A percentile compares a stretch with the other conserved stretches of the same genome.
phyloP scores from a whole-genome alignment of 2,797 vertebrate genomes.

The Microtus californicus region DNA sequence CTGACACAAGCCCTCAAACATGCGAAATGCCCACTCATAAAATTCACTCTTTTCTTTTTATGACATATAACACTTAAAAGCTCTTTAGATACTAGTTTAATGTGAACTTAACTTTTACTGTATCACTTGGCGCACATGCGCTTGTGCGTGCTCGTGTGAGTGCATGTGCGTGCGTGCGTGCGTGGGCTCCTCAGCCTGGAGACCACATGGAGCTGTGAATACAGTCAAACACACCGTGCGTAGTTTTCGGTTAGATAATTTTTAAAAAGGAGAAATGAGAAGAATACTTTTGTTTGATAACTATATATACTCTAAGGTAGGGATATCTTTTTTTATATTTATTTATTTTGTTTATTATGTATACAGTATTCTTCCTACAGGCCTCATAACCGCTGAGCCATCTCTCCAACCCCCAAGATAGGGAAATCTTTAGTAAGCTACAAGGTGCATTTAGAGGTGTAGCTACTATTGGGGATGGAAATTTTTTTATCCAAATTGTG shows the following conservation, averaged over 20 bases:
- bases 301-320: not conserved
- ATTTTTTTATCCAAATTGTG: not conserved
- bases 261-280: constrained; percentile 36
- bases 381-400: too few relatives aligned
- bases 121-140: not conserved
- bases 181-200: not conserved
- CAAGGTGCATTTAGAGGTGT: not conserved
- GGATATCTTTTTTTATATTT: not conserved
- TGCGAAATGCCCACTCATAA: not conserved
- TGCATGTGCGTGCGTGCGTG: not conserved
- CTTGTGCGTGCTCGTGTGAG: too few relatives aligned
- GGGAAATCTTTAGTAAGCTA: constrained; percentile 30
- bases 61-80: not conserved
- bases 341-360: too few relatives aligned
- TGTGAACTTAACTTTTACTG: not conserved
- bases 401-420: not conserved
- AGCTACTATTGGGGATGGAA: not conserved
- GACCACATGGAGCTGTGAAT: not conserved
- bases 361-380: too few relatives aligned
- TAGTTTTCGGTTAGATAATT: not conserved
- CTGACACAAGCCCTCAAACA: constrained; percentile 20
- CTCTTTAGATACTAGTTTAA: not conserved
- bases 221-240: not conserved
- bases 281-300: constrained; percentile 25
- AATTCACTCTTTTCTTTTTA: constrained; percentile 19